These are phyloP conservation scores for Rhineura floridana DNA, from an alignment of 2,113 vertebrate genomes.

Conservation along the genomic window DNA sequence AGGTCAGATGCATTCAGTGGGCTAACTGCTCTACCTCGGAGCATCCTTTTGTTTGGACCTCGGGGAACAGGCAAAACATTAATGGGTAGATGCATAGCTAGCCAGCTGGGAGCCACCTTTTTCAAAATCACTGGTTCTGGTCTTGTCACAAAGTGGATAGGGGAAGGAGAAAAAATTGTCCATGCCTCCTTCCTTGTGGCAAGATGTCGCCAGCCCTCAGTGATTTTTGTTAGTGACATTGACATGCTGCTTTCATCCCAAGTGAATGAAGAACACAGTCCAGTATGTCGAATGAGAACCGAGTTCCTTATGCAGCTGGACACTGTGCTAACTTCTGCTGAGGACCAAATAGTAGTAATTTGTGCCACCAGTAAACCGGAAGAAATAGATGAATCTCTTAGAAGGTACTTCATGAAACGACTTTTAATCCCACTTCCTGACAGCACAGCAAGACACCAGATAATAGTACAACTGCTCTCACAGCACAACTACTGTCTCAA, in stretches of 20 bases:
- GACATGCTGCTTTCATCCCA: constrained; percentile 93
- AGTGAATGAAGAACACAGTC: constrained; percentile 92
- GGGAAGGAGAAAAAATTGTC: constrained; percentile 94
- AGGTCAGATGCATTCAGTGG: constrained; percentile 96
- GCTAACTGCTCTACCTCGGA: constrained; percentile 92
- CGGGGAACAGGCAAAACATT: constrained; percentile 96
- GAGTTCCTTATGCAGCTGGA: constrained; percentile 98
- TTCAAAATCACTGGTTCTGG: constrained; percentile 90
- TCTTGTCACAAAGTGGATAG: constrained; percentile 94
- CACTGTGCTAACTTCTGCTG: constrained; percentile 90
- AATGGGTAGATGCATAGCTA: constrained; percentile 94
- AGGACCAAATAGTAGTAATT: constrained; percentile 97
- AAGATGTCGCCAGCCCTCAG: constrained; percentile 94
- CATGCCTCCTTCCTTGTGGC: constrained; percentile 95
- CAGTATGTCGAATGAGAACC: constrained; percentile 91
- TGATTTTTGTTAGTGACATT: constrained; percentile 97
- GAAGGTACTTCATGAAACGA: constrained; percentile 98
- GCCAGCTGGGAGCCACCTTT: constrained; percentile 95
- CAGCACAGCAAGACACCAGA: constrained; percentile 96
- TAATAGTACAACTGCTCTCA: constrained; percentile 98
- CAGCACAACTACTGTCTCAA: constrained; percentile 99
- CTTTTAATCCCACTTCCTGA: constrained; percentile 98
- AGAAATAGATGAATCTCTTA: constrained; percentile 95
- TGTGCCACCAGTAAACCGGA: constrained; percentile 98
- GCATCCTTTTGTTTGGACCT: constrained; percentile 97